These are phyloP conservation scores for Antennarius maculatus DNA, from an alignment of 2,797 vertebrate genomes.

Conservation along the genomic window DNA sequence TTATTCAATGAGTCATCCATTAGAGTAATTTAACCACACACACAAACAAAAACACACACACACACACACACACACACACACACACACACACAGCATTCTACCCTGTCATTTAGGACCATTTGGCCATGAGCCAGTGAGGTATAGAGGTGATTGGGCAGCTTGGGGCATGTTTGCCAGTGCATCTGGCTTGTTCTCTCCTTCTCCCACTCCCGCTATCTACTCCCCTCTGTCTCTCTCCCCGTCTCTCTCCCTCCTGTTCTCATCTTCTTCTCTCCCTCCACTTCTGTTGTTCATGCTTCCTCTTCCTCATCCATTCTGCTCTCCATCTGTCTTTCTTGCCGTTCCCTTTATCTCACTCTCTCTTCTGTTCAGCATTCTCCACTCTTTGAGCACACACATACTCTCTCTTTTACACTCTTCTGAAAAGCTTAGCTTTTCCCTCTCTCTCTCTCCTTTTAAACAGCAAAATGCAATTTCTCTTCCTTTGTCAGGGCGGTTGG, in stretches of 20 bases:
- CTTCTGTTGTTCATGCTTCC: constrained; percentile 30
- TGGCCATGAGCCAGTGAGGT: constrained; percentile 58
- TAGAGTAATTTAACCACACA: background rate
- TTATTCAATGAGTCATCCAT: too few relatives aligned
- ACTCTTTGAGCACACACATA: constrained; percentile 38
- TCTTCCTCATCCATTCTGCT: constrained; percentile 43
- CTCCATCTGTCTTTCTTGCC: constrained; percentile 60
- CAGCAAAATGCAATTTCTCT: constrained; percentile 83
- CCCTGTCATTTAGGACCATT: constrained; percentile 71
- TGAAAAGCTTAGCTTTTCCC: constrained; percentile 72
- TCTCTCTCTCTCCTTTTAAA: constrained; percentile 72
- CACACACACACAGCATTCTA: constrained; percentile 45
- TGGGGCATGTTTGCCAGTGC: constrained; percentile 59
- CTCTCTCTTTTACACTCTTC: constrained; percentile 42
- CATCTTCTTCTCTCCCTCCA: constrained; percentile 42
- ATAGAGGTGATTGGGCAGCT: constrained; percentile 67
- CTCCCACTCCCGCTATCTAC: constrained; percentile 18
- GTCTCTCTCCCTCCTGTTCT: constrained; percentile 29
- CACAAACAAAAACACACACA: background rate
- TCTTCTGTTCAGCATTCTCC: constrained; percentile 51
- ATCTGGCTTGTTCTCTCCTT: constrained; percentile 55
- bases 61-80: constrained; percentile 2
- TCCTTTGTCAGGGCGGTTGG: constrained; percentile 78
- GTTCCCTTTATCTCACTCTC: constrained; percentile 54
- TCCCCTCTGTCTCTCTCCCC: constrained; percentile 6